phyloP scores from a whole-genome alignment of 2,888 invertebrate species.

The Parasteatoda lunata region DNA sequence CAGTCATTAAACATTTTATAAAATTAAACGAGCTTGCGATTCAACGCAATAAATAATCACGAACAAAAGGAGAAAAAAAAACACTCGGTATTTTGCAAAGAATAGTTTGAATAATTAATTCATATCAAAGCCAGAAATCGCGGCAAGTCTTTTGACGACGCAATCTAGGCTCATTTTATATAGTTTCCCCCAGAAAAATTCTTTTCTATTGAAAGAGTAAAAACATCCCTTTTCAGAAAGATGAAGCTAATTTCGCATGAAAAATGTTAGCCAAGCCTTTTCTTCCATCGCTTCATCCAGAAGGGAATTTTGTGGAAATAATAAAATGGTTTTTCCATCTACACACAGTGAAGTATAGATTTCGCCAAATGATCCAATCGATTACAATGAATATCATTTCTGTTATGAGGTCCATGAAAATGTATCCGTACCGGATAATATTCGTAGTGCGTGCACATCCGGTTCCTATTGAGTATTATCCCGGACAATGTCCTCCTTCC shows the following conservation, averaged over 20 bases:
- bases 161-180: no score
- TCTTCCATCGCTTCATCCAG: no score
- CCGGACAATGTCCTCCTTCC: constrained; percentile 4
- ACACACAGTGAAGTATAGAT: background rate
- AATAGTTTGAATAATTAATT: no score
- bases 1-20: no score
- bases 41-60: no score
- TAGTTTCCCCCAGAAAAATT: no score
- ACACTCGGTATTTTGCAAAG: no score
- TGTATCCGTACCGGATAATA: constrained; percentile 32
- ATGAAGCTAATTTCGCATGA: constrained; percentile 2
- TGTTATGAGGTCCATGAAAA: background rate
- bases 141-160: no score
- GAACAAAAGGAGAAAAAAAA: no score
- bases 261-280: background rate
- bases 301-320: background rate
- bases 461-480: background rate
- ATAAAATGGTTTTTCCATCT: background rate
- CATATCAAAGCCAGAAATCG: no score
- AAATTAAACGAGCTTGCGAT: no score
- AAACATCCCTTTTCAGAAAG: background rate
- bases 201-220: background rate
- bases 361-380: constrained; percentile 1
- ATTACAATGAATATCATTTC: constrained; percentile 2
- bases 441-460: constrained; percentile 21